A percentile compares a stretch with the other conserved stretches of the same genome.
Conservation (phyloP, 53 echinoderm and acorn worm species). For the Holothuria leucospilota region DNA sequence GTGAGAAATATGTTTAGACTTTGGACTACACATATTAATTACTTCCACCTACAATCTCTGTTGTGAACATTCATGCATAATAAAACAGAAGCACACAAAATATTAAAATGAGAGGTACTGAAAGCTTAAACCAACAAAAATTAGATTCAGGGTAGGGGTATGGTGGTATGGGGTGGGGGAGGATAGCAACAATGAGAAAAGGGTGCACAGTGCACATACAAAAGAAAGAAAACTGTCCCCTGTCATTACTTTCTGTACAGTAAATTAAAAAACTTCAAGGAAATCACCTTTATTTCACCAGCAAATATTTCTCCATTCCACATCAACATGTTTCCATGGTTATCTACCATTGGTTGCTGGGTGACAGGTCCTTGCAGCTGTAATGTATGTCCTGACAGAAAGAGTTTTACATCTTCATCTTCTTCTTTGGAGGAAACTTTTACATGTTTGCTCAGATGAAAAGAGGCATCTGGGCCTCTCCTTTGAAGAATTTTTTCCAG, state of each 20-base stretch:
- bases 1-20: too few relatives aligned
- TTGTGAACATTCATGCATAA: too few relatives aligned
- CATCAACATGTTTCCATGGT: conserved; percentile 73
- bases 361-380: conserved; percentile 73
- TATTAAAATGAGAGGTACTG: too few relatives aligned
- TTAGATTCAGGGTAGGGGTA: too few relatives aligned
- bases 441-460: background rate
- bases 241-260: too few relatives aligned
- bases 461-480: conserved; percentile 39
- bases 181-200: background rate
- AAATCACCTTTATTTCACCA: conserved; percentile 45
- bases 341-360: conserved; percentile 67
- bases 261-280: background rate
- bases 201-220: background rate
- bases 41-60: too few relatives aligned
- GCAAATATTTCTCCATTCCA: conserved; percentile 99
- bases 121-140: too few relatives aligned
- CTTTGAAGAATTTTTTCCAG: conserved; percentile 8
- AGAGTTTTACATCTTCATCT: background rate
- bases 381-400: conserved; percentile 70
- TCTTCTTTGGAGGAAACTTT: background rate
- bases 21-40: too few relatives aligned
- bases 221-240: background rate
- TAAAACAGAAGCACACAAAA: too few relatives aligned
- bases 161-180: too few relatives aligned